These are phyloP conservation scores for Marmota monax DNA, from an alignment of 2,113 vertebrate species.

Conservation along the genomic window DNA sequence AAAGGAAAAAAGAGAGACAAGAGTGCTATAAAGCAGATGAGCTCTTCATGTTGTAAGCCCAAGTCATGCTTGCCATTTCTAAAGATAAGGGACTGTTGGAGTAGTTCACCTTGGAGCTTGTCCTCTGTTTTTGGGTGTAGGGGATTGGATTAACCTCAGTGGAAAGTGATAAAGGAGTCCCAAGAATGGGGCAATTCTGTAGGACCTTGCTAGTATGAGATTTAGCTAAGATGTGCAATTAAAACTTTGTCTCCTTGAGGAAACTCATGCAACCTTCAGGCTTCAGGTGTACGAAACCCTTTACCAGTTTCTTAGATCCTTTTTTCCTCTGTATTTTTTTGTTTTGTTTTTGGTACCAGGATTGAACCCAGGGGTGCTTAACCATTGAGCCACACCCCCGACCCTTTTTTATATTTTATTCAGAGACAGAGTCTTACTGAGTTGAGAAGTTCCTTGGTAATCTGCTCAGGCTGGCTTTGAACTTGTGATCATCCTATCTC, in stretches of 20 bases:
- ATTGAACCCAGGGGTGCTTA: too few relatives aligned
- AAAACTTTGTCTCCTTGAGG: background rate
- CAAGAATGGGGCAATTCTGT: background rate
- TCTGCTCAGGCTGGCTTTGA: too few relatives aligned
- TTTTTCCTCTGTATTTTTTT: background rate
- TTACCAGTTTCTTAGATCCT: background rate
- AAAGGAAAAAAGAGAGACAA: too few relatives aligned
- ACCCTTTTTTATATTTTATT: too few relatives aligned
- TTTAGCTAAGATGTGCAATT: background rate
- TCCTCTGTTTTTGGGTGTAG: constrained; percentile 1
- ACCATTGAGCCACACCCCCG: too few relatives aligned
- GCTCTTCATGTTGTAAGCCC: background rate
- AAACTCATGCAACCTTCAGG: background rate
- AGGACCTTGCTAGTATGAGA: background rate
- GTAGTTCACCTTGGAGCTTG: background rate
- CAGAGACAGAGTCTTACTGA: too few relatives aligned
- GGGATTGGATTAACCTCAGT: background rate
- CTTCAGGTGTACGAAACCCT: background rate
- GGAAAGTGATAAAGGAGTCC: background rate
- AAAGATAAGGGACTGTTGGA: background rate
- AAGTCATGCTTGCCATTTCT: background rate
- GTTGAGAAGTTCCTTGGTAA: too few relatives aligned
- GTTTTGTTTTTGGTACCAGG: too few relatives aligned
- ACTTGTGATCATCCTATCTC: too few relatives aligned
- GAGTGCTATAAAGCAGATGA: background rate